Evolutionary conservation across 2,888 invertebrate genomes (phyloP), one percentile per base, ranked within the genome.

Genomic region (Eudemis profundana): DNA sequence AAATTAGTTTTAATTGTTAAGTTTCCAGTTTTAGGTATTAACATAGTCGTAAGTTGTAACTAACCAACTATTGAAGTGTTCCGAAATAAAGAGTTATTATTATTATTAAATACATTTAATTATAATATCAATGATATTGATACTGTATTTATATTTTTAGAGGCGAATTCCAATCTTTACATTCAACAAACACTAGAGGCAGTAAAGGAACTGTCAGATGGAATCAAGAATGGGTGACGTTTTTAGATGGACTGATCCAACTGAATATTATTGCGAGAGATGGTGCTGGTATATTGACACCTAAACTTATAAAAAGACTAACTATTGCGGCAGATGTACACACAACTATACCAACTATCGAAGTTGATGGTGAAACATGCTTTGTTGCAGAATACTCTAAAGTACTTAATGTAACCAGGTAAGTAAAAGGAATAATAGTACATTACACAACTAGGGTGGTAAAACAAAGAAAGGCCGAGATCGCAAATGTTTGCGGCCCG

Each of bases 191-290:
- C 51, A 47, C 67, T 2, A 68, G 63, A 10, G 64, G 70, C 3
- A 72, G 70, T 21, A 72, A 67, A 61, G 81, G 74, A 4, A 69
- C 57, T 3, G 67, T 82, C 0, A 75, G 72, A 47, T 79, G 77
- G 74, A 71, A 50, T 3, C 68, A 72, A 3, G 75, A 78, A 23
- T 82, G 81, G 81, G 71, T 78, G 0, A 71, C 73, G 4, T 76
- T 77, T 36, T 51, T 82, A 0, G 82, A 82, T 46, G 72, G 76
- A 4, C 60, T 82, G 0, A 67, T 82, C 2, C 82, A 82, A 65
- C 69, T 78, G 1, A 78, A 72, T 15, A 67, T 67, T 7, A 72
- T 81, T 8, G 68, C 72, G 1, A 71, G 66, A 46, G 66, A 78
- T 3, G 67, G 73, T 27, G 72, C 77, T 5, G 78, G 78, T 5